Evolutionary conservation across 1,140 invertebrate genomes (phyloP).

Genomic region (Linepithema humile): DNA sequence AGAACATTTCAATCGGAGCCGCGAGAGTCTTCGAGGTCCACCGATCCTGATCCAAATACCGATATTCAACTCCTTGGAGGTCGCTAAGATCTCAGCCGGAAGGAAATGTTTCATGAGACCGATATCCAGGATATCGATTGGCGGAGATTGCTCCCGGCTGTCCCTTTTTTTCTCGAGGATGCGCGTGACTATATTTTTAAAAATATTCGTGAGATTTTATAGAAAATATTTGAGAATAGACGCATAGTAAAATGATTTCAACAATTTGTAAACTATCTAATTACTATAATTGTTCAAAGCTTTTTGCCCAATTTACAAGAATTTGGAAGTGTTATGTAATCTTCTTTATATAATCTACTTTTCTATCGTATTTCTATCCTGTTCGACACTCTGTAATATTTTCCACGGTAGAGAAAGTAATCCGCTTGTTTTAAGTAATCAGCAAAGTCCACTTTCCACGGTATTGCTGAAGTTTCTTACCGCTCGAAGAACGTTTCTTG

Average conservation of each 20-base stretch:
- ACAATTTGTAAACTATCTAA: too few species aligned
- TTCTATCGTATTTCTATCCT: neutral
- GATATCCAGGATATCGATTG: slow-evolving; percentile 51
- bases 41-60: slow-evolving; percentile 69
- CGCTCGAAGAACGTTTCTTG: neutral
- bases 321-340: neutral
- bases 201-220: neutral
- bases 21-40: slow-evolving; percentile 59
- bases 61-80: slow-evolving; percentile 65
- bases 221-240: neutral
- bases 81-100: slow-evolving; percentile 56
- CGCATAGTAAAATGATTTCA: neutral
- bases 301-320: neutral
- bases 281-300: too few species aligned
- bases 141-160: slow-evolving; percentile 36
- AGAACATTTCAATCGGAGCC: slow-evolving; percentile 68
- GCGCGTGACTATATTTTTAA: slow-evolving; percentile 36
- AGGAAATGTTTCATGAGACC: slow-evolving; percentile 48
- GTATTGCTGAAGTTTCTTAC: neutral
- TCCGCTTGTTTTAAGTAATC: slow-evolving; percentile 28
- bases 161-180: neutral
- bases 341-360: neutral
- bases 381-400: neutral
- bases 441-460: slow-evolving; percentile 5
- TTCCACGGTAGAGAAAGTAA: neutral